Percentiles rank a stretch among this genome's conserved stretches.
These are phyloP conservation scores for Xiphophorus hellerii DNA, from an alignment of 2,113 vertebrate genomes.

Conservation along the genomic window DNA sequence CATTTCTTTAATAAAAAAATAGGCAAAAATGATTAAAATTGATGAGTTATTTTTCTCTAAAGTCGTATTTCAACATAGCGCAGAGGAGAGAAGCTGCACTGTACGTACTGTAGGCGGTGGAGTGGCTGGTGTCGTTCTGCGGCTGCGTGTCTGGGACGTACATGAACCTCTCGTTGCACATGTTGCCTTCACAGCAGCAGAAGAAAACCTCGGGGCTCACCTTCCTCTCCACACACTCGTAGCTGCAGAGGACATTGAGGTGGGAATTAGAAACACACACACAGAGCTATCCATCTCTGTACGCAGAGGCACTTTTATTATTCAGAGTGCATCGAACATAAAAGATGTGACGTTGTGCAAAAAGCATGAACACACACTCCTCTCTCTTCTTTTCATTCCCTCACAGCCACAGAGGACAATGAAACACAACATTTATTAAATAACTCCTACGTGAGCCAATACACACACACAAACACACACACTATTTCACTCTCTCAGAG, in stretches of 20 bases:
- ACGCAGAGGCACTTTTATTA: conserved; percentile 11
- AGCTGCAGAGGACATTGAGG: conserved; percentile 76
- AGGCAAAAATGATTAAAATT: too few species aligned
- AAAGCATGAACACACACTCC: conserved; percentile 27
- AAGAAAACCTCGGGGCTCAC: conserved; percentile 97
- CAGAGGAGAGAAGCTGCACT: not conserved
- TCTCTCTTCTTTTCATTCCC: conserved; percentile 27
- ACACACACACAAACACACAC: not conserved
- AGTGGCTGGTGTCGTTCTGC: conserved; percentile 82
- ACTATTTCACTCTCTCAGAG: conserved; percentile 48
- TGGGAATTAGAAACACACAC: conserved; percentile 25
- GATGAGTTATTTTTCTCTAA: too few species aligned
- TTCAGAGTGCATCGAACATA: conserved; percentile 16
- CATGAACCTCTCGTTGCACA: conserved; percentile 95
- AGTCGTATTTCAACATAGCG: too few species aligned
- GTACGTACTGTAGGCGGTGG: conserved; percentile 75
- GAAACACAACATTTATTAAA: conserved; percentile 56
- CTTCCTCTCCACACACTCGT: conserved; percentile 94
- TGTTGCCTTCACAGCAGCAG: conserved; percentile 98
- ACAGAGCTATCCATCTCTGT: too few species aligned
- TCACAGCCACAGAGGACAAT: conserved; percentile 20
- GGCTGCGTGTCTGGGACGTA: conserved; percentile 88
- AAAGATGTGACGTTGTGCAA: conserved; percentile 13
- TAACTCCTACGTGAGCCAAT: conserved; percentile 40
- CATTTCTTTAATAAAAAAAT: too few species aligned